A percentile compares a stretch with the other conserved stretches of the same genome.
These are phyloP conservation scores for Oreotrochilus melanogaster DNA, from an alignment of 2,113 vertebrate genomes.

Conservation along the genomic window DNA sequence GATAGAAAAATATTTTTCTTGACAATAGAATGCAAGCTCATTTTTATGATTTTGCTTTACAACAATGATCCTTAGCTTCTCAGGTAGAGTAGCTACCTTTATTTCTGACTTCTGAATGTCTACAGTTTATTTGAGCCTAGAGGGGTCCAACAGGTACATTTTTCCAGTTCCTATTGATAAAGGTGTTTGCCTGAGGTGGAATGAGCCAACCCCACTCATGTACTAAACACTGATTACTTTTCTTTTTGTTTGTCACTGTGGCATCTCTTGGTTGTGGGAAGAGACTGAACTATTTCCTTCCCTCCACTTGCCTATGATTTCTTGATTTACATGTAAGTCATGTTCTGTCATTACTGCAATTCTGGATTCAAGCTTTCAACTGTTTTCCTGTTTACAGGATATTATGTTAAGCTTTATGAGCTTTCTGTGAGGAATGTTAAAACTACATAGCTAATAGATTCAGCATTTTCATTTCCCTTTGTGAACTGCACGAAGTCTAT, in stretches of 20 bases:
- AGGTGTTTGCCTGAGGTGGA: neutral
- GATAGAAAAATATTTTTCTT: neutral
- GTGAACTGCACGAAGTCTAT: neutral
- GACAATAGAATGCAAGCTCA: neutral
- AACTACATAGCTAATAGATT: neutral
- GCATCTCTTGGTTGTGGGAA: accelerated
- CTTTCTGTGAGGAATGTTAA: neutral
- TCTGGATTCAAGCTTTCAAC: constrained; percentile 11
- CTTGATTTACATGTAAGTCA: neutral
- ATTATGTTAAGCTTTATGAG: neutral
- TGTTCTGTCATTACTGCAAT: neutral
- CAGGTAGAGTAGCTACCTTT: neutral
- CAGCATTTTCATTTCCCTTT: neutral
- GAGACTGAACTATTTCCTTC: neutral
- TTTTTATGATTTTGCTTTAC: neutral
- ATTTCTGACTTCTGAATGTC: neutral
- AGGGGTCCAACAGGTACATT: neutral
- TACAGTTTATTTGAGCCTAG: neutral
- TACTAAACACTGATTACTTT: neutral
- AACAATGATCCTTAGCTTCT: neutral
- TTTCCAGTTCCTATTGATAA: neutral
- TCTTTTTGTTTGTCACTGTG: neutral
- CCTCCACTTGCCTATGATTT: neutral
- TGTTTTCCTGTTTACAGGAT: constrained; percentile 12
- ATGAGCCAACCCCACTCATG: neutral